Base-by-base conservation (phyloP, 2,797 vertebrate genomes). In the Muscicapa comitata region DNA sequence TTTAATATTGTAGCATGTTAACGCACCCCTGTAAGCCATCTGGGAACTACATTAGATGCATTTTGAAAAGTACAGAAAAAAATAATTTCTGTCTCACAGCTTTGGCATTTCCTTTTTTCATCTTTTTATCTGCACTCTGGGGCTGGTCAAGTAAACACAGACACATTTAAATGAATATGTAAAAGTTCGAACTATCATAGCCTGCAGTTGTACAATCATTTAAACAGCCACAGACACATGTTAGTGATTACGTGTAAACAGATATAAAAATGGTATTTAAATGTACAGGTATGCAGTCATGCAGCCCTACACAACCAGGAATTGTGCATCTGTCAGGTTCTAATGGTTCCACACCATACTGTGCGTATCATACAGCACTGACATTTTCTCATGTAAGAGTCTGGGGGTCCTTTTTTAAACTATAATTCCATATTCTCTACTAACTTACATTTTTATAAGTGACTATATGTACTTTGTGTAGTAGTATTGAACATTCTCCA, bases 91-190 rank as follows among this genome's bases (percentile, higher is more conserved):
- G 2, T 59, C 63, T 89, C 78, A 79, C 19, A 50, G 45, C 35
- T 76, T 37, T 88, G 92, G 58, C 61, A 77, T 86, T 91, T 91
- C 88, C 37, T 94, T 86, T 76, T 85, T 65, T 88, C 94, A 76
- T 50, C 84, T 76, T 70, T 55, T 70, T 68, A 31, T 79, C 28
- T 55, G 19, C 18, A 17, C 43, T 48, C 35, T 37, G n/a, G 10
- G 63, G 33, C 68, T 85, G 48, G 40, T 85, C 26, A 67, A 38
- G n/a, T 73, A 79, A 87, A 80, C 45, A 91, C 42, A 90, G 63
- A 86, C 37, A 63, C 11, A 6, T 86, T 77, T 79, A 75, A 84
- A 85, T 55, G 38, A 95, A 67, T 76, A 79, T 38, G 42, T 89
- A 67, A 45, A 75, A 58, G 75, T 80, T 85, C 16, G 83, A 82